Base-by-base conservation (phyloP, 2,888 invertebrate genomes). In the Tribolium freemani region DNA sequence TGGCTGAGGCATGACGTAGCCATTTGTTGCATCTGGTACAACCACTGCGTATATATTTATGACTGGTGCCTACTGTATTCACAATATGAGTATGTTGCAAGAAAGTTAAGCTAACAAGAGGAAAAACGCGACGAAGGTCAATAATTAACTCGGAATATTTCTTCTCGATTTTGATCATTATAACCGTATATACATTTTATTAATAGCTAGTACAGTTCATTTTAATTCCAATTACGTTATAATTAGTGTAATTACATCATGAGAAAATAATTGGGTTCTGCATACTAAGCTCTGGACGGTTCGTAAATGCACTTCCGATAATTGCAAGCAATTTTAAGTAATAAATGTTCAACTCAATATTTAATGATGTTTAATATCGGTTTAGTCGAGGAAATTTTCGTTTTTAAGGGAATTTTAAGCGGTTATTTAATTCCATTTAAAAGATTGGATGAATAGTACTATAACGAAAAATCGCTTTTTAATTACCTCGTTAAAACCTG, bases 11-110 rank as follows among this genome's bases (percentile, higher is more conserved):
- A 84, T 83, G 84, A 83, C 83, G 82, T 80, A 79, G 83, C 82
- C 82, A 81, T 85, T 84, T 80, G 83, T 81, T 83, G 83, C 84
- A 85, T 84, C 84, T 84, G 84, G 77, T 79, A 78, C 83, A 78
- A 82, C 81, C 83, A 81, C 82, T 79, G 79, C 82, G 79, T 80
- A 81, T 82, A 83, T 84, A 84, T 84, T 84, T 84, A 84, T 84
- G 82, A 38, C 38, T 38, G 48, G 83, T 71, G 76, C 75, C 75
- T 77, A 75, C 77, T 76, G 78, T 70, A 77, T 75, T 78, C 75
- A 74, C 77, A 76, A 75, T 77, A 72, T 74, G 69, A 38, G 38
- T 38, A 1, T 38, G n/a, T 38, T n/a, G n/a, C 38, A n/a, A 38
- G 38, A 38, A 38, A 26, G 26, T 26, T 26, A 26, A 26, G 26